phyloP scores from a whole-genome alignment of 92 coral and sea anemone species.

The Galaxea fascicularis region DNA sequence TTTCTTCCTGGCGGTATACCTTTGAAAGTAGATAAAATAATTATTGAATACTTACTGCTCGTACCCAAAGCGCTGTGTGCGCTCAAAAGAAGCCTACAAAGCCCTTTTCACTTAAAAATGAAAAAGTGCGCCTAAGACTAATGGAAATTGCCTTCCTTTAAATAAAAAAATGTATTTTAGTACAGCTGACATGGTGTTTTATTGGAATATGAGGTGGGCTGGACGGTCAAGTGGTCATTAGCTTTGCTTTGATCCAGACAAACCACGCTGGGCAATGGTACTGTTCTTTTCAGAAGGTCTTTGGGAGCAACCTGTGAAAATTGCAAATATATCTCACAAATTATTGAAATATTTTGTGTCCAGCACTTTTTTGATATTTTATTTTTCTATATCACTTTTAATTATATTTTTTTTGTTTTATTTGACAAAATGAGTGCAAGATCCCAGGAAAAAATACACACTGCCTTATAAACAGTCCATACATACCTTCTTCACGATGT shows the following conservation, averaged over 20 bases:
- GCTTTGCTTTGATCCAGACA: background rate
- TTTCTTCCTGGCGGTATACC: conserved; percentile 31
- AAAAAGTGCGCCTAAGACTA: background rate
- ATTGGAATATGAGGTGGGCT: background rate
- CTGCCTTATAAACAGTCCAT: too few species aligned
- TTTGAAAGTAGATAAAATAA: conserved; percentile 7
- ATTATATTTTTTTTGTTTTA: too few species aligned
- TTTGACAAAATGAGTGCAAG: too few species aligned
- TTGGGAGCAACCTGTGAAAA: too few species aligned
- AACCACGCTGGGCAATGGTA: background rate
- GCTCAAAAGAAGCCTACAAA: conserved; percentile 8
- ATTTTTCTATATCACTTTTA: too few species aligned
- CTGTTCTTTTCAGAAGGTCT: too few species aligned
- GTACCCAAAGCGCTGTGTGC: background rate
- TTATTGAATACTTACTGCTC: background rate
- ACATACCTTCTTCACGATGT: too few species aligned
- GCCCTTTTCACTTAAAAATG: background rate
- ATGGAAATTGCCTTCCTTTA: conserved; percentile 12
- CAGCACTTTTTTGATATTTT: too few species aligned
- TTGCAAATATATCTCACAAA: too few species aligned
- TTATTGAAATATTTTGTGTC: too few species aligned
- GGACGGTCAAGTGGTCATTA: background rate
- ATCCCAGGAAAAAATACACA: too few species aligned
- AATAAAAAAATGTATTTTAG: conserved; percentile 10
- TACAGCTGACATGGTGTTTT: conserved; percentile 27